These are phyloP conservation scores for Pseudococcus jackbeardsleyi DNA, from an alignment of 2,888 invertebrate species.

Conservation along the genomic window DNA sequence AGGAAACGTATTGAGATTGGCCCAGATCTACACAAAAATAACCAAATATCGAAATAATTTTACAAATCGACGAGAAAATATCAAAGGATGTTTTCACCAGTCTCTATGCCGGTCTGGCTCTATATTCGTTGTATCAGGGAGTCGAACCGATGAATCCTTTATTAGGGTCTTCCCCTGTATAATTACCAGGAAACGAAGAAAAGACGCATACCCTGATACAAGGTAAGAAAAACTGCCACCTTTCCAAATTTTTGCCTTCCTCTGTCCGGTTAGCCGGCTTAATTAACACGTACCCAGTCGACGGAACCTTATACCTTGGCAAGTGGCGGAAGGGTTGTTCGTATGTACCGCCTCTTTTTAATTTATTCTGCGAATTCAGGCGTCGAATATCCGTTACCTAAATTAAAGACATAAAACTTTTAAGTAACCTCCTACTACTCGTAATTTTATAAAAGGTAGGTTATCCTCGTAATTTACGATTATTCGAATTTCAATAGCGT, in stretches of 20 bases:
- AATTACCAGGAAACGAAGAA: conserved; percentile 9
- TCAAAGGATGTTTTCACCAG: too few species aligned
- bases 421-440: conserved; percentile 47
- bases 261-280: not conserved
- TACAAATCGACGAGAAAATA: too few species aligned
- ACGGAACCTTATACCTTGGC: not conserved
- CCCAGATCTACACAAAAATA: too few species aligned
- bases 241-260: conserved; percentile 28
- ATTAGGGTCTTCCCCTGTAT: not conserved
- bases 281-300: conserved; percentile 32
- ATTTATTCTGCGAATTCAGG: conserved; percentile 41
- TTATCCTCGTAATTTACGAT: conserved; percentile 32
- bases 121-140: not conserved
- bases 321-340: not conserved
- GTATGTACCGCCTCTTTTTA: conserved; percentile 25
- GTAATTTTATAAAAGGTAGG: conserved; percentile 36
- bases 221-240: conserved; percentile 6
- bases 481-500: conserved; percentile 32
- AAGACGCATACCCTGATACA: not conserved
- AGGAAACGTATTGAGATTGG: too few species aligned
- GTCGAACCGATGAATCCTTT: not conserved
- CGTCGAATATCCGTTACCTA: conserved; percentile 11
- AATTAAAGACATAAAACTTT: conserved; percentile 47
- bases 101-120: too few species aligned
- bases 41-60: too few species aligned